phyloP scores from a whole-genome alignment of 2,888 invertebrate species.

The Cheiracanthium punctorium region DNA sequence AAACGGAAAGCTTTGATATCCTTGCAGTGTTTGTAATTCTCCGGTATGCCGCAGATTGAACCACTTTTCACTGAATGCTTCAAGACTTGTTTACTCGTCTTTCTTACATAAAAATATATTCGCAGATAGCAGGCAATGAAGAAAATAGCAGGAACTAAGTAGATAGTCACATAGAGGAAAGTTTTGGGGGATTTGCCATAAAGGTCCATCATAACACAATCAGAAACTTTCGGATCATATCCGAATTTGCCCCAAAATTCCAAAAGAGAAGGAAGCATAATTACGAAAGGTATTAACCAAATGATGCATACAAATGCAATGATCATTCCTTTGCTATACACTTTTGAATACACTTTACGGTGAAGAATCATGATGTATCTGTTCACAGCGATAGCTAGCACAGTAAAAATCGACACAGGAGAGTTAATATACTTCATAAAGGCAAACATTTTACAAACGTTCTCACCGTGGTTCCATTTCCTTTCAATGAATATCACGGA shows the following conservation, averaged over 20 bases:
- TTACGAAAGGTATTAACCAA: constrained; percentile 81
- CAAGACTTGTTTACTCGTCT: no score
- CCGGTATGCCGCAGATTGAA: no score
- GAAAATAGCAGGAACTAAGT: constrained; percentile 87
- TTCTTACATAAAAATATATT: no score
- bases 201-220: constrained; percentile 89
- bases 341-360: constrained; percentile 65
- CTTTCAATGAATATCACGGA: no score
- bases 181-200: constrained; percentile 84
- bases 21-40: not conserved
- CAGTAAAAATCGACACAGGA: constrained; percentile 87
- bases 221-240: constrained; percentile 86
- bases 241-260: constrained; percentile 91
- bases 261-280: constrained; percentile 85
- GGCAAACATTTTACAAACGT: no score
- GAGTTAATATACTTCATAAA: no score
- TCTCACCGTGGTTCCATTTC: no score
- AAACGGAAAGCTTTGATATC: constrained; percentile 34
- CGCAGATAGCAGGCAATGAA: constrained; percentile 86
- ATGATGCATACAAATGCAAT: constrained; percentile 86
- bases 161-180: constrained; percentile 86
- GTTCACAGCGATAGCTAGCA: constrained; percentile 92
- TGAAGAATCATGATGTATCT: constrained; percentile 80
- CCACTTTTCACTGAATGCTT: no score
- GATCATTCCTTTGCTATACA: constrained; percentile 84